phyloP scores from a whole-genome alignment of 2,888 invertebrate genomes.

The Apodemia mormo region DNA sequence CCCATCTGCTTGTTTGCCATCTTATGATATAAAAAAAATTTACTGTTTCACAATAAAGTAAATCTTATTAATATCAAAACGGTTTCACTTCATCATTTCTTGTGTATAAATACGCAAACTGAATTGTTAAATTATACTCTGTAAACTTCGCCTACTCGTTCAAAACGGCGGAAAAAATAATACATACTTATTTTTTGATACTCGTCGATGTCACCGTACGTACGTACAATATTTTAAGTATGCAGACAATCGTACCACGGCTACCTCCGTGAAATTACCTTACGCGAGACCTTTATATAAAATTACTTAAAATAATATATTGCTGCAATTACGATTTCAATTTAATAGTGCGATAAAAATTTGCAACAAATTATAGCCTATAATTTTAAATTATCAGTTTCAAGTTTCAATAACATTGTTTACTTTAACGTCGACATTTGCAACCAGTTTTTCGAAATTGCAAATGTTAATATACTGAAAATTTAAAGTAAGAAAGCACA shows the following conservation, averaged over 20 bases:
- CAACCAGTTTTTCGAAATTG: not conserved
- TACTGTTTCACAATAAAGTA: too few species aligned
- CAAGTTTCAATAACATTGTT: not conserved
- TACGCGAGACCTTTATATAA: not conserved
- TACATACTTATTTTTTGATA: not conserved
- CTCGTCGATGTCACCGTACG: not conserved
- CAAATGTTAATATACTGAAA: too few species aligned
- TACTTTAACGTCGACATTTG: constrained; percentile 2
- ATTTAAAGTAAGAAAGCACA: too few species aligned
- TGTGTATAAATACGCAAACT: too few species aligned
- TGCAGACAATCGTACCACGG: not conserved
- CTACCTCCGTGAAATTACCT: not conserved
- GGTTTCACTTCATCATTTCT: too few species aligned
- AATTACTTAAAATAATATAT: not conserved
- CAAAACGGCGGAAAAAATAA: too few species aligned
- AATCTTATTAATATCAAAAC: too few species aligned
- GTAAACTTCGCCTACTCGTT: too few species aligned
- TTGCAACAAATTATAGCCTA: not conserved
- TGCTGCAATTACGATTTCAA: not conserved
- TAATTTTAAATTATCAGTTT: constrained; percentile 2
- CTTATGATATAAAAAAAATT: too few species aligned
- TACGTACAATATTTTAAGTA: not conserved
- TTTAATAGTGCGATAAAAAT: constrained; percentile 1
- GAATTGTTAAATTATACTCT: too few species aligned
- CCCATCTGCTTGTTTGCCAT: too few species aligned